These are phyloP conservation scores for Megaceryle maxima DNA, from an alignment of 2,113 vertebrate species.

Conservation along the genomic window DNA sequence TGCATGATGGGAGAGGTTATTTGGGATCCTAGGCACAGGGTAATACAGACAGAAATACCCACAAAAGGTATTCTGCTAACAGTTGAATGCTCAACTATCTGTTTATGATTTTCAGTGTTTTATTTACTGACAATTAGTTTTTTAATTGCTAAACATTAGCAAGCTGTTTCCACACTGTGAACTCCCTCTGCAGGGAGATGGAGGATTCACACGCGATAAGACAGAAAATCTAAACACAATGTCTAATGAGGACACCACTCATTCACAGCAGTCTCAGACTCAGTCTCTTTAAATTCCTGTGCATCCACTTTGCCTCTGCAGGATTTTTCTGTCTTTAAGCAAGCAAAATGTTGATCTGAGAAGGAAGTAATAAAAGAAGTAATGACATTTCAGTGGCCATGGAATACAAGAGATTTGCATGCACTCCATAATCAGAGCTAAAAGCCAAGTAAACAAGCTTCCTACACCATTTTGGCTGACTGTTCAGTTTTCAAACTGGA, in stretches of 20 bases:
- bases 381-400: neutral
- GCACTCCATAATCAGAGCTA: neutral
- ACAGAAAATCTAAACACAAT: neutral
- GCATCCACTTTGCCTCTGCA: neutral
- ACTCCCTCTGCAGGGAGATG: neutral
- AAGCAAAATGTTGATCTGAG: neutral
- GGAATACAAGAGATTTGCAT: neutral
- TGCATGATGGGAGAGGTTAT: neutral
- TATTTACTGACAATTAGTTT: neutral
- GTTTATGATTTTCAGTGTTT: neutral
- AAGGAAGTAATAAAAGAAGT: neutral
- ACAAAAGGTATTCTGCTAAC: neutral
- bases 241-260: neutral
- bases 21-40: neutral
- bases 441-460: neutral
- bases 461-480: neutral
- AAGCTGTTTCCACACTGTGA: neutral
- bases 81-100: neutral
- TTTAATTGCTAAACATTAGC: neutral
- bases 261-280: neutral
- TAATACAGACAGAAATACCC: neutral
- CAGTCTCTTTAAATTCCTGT: neutral
- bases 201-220: neutral
- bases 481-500: neutral
- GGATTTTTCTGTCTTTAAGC: neutral